A percentile compares a stretch with the other conserved stretches of the same genome.
phyloP scores from a whole-genome alignment of 2,797 vertebrate genomes.

The Lophotriccus pileatus region DNA sequence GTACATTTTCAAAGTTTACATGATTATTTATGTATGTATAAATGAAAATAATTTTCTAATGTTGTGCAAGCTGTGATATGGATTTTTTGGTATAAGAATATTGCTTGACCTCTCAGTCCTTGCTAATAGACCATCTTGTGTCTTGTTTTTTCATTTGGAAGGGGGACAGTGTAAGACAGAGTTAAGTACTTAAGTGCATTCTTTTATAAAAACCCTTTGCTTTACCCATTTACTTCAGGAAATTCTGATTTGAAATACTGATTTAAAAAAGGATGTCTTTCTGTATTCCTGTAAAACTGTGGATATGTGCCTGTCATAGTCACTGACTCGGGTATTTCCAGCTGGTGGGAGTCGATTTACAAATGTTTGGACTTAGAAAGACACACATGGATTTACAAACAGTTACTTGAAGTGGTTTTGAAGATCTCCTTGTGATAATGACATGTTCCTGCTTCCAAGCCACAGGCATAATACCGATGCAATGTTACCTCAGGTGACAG shows the following conservation, averaged over 20 bases:
- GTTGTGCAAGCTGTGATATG: not conserved
- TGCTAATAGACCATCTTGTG: not conserved
- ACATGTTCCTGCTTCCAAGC: not conserved
- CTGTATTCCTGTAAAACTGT: not conserved
- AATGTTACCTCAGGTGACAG: not conserved
- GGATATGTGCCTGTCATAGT: not conserved
- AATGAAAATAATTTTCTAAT: not conserved
- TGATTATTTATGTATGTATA: not conserved
- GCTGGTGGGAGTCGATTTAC: not conserved
- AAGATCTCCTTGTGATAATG: not conserved
- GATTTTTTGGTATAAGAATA: not conserved
- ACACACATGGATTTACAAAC: not conserved
- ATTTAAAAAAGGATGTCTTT: not conserved
- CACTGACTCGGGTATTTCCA: not conserved
- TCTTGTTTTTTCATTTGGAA: not conserved
- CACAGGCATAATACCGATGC: not conserved
- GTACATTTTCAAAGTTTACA: not conserved
- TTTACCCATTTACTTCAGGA: not conserved
- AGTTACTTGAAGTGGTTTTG: not conserved
- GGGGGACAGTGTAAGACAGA: not conserved
- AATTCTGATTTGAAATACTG: not conserved
- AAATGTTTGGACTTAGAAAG: not conserved
- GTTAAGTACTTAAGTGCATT: not conserved
- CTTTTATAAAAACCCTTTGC: not conserved
- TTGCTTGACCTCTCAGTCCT: not conserved